A percentile compares a stretch with the other conserved stretches of the same genome.
Evolutionary conservation across 2,113 vertebrate species (phyloP).

Genomic region (Burhinus bistriatus): DNA sequence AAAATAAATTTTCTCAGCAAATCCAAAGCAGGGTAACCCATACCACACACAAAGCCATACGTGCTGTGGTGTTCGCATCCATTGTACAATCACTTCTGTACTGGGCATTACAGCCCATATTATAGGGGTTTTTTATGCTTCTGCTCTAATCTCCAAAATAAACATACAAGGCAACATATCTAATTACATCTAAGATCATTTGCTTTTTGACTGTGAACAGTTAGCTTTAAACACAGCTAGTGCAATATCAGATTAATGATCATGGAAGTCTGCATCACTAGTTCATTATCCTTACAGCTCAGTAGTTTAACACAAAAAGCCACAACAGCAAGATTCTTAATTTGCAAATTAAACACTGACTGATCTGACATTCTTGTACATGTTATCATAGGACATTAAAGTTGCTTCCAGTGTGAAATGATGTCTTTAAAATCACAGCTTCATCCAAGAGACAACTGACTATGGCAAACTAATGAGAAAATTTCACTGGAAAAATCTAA

Average conservation of each 20-base stretch:
- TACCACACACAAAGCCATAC: neutral
- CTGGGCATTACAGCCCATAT: neutral
- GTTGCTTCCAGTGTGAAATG: conserved; percentile 14
- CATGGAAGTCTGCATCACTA: neutral
- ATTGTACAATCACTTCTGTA: neutral
- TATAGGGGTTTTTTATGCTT: neutral
- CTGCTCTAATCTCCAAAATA: neutral
- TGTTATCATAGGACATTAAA: conserved; percentile 11
- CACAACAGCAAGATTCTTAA: neutral
- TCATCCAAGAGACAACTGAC: neutral
- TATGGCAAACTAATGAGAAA: neutral
- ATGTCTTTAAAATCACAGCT: neutral
- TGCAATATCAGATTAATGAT: conserved; percentile 21
- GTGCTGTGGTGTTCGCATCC: neutral
- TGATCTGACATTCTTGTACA: conserved; percentile 29
- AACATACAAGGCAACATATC: neutral
- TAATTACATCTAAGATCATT: conserved; percentile 23
- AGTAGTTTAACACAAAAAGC: conserved; percentile 23
- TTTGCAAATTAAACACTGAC: conserved; percentile 40
- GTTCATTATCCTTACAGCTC: conserved; percentile 1
- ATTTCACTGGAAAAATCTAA: neutral
- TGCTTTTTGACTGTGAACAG: neutral
- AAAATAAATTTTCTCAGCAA: neutral
- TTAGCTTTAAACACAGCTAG: neutral
- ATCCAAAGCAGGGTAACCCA: neutral